Evolutionary conservation across 2,797 vertebrate species (phyloP).

Genomic region (Fratercula arctica): DNA sequence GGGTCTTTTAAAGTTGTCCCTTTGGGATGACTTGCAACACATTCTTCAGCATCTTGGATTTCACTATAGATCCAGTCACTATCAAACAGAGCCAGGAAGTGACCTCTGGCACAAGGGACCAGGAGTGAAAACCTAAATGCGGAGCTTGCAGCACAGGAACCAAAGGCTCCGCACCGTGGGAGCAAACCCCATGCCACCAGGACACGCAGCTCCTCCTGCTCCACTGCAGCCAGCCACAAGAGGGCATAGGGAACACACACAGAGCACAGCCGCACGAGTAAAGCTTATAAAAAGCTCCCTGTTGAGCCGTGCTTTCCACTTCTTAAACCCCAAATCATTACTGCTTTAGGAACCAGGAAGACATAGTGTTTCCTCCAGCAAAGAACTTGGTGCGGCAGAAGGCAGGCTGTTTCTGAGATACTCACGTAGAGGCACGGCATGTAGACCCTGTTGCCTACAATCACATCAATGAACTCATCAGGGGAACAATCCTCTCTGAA

Average conservation of each 20-base stretch:
- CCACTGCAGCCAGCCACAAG: constrained; percentile 33
- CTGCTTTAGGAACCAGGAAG: not conserved
- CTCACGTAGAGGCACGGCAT: constrained; percentile 97
- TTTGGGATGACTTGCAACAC: not conserved
- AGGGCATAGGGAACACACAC: constrained; percentile 41
- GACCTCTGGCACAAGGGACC: not conserved
- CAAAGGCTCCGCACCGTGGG: rapidly evolving
- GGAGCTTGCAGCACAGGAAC: not conserved
- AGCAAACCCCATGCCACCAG: rapidly evolving
- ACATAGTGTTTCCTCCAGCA: rapidly evolving
- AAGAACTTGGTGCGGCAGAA: not conserved
- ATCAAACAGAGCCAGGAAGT: not conserved
- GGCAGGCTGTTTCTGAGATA: not conserved
- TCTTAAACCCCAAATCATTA: not conserved
- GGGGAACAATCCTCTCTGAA: constrained; percentile 95
- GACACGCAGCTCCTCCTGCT: not conserved
- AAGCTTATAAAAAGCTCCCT: not conserved
- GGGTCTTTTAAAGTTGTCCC: not conserved
- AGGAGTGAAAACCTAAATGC: not conserved
- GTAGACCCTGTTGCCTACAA: constrained; percentile 96
- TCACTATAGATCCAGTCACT: not conserved
- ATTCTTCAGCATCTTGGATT: not conserved
- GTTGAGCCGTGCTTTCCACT: not conserved
- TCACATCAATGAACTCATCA: constrained; percentile 97
- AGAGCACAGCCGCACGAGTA: not conserved